Percentiles rank a stretch among this genome's conserved stretches.
Conservation (phyloP, 2,113 vertebrate species). For the Tyrannus savana region DNA sequence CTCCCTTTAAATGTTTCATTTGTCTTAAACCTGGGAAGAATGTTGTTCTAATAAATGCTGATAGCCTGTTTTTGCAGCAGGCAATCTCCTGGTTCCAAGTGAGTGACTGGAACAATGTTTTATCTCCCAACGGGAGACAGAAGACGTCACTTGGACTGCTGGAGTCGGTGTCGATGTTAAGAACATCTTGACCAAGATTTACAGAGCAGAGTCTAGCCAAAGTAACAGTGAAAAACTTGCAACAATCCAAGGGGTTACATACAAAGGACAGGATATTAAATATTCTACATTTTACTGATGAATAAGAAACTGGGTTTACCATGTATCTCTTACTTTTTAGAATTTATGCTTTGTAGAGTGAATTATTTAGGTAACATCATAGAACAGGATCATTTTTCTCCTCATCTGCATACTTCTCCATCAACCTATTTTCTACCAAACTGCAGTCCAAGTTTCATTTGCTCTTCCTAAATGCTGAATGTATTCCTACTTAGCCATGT, state of each 20-base stretch:
- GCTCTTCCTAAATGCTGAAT: not conserved
- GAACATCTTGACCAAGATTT: not conserved
- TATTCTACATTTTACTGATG: not conserved
- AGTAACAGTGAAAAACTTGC: not conserved
- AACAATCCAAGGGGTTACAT: not conserved
- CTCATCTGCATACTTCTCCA: not conserved
- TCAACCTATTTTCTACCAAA: not conserved
- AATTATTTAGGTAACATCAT: not conserved
- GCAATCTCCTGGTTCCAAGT: conserved; percentile 21
- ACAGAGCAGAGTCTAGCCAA: not conserved
- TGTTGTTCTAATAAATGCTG: conserved; percentile 29
- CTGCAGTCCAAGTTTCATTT: not conserved
- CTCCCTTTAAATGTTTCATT: conserved; percentile 36
- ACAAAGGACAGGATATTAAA: not conserved
- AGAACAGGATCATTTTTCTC: not conserved
- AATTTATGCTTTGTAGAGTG: not conserved
- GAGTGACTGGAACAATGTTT: conserved; percentile 3
- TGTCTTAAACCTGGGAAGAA: not conserved
- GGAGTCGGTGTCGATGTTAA: not conserved
- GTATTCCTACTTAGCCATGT: not conserved
- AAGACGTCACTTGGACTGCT: not conserved
- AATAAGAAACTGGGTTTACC: not conserved
- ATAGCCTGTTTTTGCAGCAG: conserved; percentile 6
- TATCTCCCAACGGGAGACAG: not conserved
- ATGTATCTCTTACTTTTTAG: not conserved